Evolutionary conservation across 2,888 invertebrate genomes (phyloP).

Genomic region (Bugulina stolonifera): DNA sequence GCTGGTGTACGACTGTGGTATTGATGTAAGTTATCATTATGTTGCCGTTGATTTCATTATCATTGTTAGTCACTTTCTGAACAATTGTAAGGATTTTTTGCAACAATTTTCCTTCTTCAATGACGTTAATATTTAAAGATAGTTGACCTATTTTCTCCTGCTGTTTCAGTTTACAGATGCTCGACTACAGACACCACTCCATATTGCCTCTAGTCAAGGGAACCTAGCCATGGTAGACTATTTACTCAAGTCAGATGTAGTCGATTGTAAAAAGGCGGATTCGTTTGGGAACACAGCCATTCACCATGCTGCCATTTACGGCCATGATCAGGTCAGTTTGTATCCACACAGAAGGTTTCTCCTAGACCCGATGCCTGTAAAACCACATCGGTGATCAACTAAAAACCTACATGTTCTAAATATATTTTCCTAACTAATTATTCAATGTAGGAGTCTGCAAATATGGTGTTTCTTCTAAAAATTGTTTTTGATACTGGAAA

Average conservation of each 20-base stretch:
- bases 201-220: conserved; percentile 40
- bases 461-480: too few species aligned
- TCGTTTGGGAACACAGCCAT: conserved; percentile 42
- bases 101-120: too few species aligned
- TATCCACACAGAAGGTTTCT: too few species aligned
- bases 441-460: too few species aligned
- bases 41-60: neutral
- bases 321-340: conserved; percentile 41
- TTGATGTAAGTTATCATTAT: neutral
- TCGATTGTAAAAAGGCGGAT: conserved; percentile 32
- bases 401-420: too few species aligned
- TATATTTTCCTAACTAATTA: too few species aligned
- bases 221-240: conserved; percentile 44
- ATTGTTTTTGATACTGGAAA: too few species aligned
- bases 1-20: neutral
- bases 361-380: too few species aligned
- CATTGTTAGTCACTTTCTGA: neutral
- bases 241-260: conserved; percentile 39
- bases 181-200: conserved; percentile 38
- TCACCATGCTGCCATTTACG: conserved; percentile 43
- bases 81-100: too few species aligned
- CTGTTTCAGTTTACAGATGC: conserved; percentile 6
- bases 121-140: too few species aligned
- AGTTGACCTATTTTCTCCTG: too few species aligned
- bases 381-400: too few species aligned